Percentiles rank a stretch among this genome's conserved stretches.
These are phyloP conservation scores for Bombus superbus DNA, from an alignment of 1,140 invertebrate genomes.

Conservation along the genomic window DNA sequence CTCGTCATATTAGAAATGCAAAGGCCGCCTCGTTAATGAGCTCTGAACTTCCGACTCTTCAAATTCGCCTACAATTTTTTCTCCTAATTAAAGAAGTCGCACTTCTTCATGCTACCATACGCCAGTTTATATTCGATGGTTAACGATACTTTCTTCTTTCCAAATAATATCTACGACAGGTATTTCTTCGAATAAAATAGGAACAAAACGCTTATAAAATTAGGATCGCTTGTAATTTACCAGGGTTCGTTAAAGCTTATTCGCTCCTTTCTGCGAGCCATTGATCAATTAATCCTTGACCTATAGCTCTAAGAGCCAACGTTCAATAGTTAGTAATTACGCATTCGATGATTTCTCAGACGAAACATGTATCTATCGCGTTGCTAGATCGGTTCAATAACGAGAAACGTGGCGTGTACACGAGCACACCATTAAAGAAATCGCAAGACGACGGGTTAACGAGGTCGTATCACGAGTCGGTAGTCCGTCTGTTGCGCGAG, in stretches of 20 bases:
- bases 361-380: background rate
- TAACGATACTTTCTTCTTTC: background rate
- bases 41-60: background rate
- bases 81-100: background rate
- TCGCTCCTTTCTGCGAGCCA: background rate
- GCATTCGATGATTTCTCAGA: background rate
- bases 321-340: background rate
- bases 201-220: background rate
- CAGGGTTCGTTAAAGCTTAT: background rate
- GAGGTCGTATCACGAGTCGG: conserved; percentile 53
- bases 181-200: background rate
- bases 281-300: conserved; percentile 15
- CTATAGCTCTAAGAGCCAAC: background rate
- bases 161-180: background rate
- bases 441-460: conserved; percentile 39
- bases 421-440: conserved; percentile 20
- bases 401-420: background rate
- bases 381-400: conserved; percentile 1
- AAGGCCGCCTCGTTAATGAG: conserved; percentile 3
- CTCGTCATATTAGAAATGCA: conserved; percentile 13
- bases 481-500: conserved; percentile 37
- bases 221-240: background rate
- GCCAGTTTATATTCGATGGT: no score
- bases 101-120: background rate
- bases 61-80: background rate